Percentiles rank a stretch among this genome's conserved stretches.
Evolutionary conservation across 2,888 invertebrate species (phyloP).

Genomic region (Apocheima hispidaria): DNA sequence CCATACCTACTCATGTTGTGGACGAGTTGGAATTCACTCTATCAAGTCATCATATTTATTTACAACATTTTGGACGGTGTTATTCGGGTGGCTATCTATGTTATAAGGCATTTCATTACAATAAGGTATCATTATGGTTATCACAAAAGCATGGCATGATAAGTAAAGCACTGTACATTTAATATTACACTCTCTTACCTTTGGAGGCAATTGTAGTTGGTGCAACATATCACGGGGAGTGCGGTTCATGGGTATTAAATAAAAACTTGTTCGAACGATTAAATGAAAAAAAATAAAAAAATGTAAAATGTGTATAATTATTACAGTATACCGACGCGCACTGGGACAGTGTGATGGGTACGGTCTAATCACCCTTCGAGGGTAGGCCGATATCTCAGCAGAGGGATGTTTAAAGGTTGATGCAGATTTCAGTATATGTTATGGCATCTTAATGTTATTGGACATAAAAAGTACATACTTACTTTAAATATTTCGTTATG

Average conservation of each 20-base stretch:
- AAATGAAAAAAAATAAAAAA: too few species aligned
- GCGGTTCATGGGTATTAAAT: not conserved
- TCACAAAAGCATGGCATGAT: constrained; percentile 9
- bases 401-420: too few species aligned
- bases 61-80: not conserved
- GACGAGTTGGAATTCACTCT: not conserved
- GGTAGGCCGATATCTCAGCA: too few species aligned
- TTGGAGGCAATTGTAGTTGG: not conserved
- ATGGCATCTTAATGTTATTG: too few species aligned
- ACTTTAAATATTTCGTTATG: not conserved
- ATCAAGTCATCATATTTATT: not conserved
- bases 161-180: not conserved
- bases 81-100: not conserved
- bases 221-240: not conserved
- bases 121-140: not conserved
- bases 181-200: not conserved
- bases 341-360: too few species aligned
- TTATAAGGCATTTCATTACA: not conserved
- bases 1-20: not conserved
- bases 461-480: too few species aligned
- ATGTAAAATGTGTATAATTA: too few species aligned
- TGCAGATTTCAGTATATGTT: too few species aligned
- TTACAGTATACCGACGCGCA: too few species aligned
- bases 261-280: not conserved
- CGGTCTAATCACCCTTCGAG: too few species aligned